A percentile compares a stretch with the other conserved stretches of the same genome.
Conservation (phyloP, 53 echinoderm and acorn worm species). For the Mesocentrotus franciscanus region DNA sequence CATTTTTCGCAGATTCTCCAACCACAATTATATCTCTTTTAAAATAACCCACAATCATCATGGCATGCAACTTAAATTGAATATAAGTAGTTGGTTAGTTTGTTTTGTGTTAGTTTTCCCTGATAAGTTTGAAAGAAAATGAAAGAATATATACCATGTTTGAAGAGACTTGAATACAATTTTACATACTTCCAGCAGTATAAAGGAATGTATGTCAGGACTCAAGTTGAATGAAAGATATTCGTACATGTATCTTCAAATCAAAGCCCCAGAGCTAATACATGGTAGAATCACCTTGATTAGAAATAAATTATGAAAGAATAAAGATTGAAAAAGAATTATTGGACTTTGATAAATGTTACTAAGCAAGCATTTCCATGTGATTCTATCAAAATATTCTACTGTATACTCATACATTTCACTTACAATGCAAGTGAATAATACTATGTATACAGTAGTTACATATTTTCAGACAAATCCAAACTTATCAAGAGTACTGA, state of each 20-base stretch:
- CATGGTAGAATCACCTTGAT: too few species aligned
- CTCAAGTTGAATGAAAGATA: not conserved
- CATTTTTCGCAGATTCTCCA: not conserved
- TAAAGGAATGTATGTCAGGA: not conserved
- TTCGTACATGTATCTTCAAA: too few species aligned
- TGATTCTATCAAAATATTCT: too few species aligned
- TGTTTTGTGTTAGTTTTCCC: constrained; percentile 6
- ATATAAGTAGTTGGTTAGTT: constrained; percentile 5
- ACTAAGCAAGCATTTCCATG: too few species aligned
- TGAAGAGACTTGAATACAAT: constrained; percentile 16
- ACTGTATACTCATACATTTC: too few species aligned
- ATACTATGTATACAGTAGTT: too few species aligned
- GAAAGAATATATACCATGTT: not conserved
- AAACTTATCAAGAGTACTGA: too few species aligned
- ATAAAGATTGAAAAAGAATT: too few species aligned
- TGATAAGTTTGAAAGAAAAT: not conserved
- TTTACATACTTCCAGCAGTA: not conserved
- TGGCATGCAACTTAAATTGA: not conserved
- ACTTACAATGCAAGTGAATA: too few species aligned
- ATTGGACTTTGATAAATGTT: not conserved
- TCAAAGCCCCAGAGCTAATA: not conserved
- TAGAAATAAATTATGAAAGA: not conserved
- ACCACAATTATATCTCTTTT: not conserved
- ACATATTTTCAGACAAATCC: too few species aligned
- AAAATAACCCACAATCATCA: not conserved